Evolutionary conservation across 2,113 vertebrate genomes (phyloP).

Genomic region (Macaca nemestrina): DNA sequence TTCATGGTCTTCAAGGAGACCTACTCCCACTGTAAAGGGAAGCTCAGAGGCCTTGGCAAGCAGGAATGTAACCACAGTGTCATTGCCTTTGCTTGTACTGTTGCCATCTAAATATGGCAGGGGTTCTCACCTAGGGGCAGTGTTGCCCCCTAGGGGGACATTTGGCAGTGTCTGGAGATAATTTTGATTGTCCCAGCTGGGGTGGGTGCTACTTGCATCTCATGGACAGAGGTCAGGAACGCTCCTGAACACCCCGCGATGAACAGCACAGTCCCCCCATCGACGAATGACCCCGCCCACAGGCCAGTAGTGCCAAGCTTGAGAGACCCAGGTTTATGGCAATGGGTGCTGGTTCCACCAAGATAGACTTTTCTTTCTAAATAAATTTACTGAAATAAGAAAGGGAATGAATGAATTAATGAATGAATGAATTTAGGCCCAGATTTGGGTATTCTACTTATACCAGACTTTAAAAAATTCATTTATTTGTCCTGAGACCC

Average conservation of each 20-base stretch:
- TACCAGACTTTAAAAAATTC: too few relatives aligned
- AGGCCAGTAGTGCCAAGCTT: rapidly evolving
- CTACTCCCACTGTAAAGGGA: not conserved
- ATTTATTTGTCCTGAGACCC: not conserved
- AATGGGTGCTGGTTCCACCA: rapidly evolving
- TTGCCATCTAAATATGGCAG: rapidly evolving
- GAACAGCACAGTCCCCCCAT: not conserved
- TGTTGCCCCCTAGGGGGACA: not conserved
- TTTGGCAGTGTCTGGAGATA: not conserved
- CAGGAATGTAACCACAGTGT: rapidly evolving
- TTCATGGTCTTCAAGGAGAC: not conserved
- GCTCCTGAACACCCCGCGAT: rapidly evolving
- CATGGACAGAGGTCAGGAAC: not conserved
- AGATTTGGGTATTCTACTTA: too few relatives aligned
- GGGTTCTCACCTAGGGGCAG: not conserved
- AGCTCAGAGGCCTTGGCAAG: not conserved
- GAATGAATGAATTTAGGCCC: too few relatives aligned
- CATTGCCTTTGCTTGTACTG: not conserved
- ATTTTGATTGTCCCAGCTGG: not conserved
- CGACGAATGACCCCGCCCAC: rapidly evolving
- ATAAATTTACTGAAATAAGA: not conserved
- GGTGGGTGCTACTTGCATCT: rapidly evolving
- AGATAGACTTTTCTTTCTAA: not conserved
- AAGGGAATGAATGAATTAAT: not conserved
- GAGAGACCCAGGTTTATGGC: not conserved